Percentiles rank a stretch among this genome's conserved stretches.
Evolutionary conservation across 1,140 invertebrate genomes (phyloP).

Genomic region (Spodoptera litura): DNA sequence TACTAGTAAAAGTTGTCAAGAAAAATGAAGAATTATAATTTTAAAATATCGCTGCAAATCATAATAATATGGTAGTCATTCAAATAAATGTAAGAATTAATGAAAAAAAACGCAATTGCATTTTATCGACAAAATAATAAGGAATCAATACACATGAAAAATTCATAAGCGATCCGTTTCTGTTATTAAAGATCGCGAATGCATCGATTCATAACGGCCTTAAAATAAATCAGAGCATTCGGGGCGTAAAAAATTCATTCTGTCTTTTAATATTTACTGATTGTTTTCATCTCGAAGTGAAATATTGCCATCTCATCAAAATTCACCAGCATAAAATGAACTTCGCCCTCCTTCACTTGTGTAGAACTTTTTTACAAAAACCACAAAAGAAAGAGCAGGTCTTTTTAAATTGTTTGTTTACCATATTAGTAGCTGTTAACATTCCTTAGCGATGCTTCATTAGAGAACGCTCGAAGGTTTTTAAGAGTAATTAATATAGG

Average conservation of each 20-base stretch:
- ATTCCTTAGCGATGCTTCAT: slow-evolving; percentile 61
- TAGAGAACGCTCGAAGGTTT: slow-evolving; percentile 58
- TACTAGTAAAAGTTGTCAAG: too few relatives aligned
- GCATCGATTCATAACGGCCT: slow-evolving; percentile 33
- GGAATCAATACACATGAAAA: slow-evolving; percentile 38
- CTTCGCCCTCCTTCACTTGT: neutral
- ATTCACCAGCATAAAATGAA: slow-evolving; percentile 47
- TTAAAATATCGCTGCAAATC: neutral
- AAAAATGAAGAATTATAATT: too few relatives aligned
- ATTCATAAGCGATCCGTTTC: slow-evolving; percentile 36
- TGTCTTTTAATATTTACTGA: slow-evolving; percentile 61
- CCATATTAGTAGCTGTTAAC: slow-evolving; percentile 60
- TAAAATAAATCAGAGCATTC: slow-evolving; percentile 58
- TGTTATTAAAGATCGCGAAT: slow-evolving; percentile 41
- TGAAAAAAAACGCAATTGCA: slow-evolving; percentile 15
- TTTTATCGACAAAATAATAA: slow-evolving; percentile 26
- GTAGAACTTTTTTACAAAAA: neutral
- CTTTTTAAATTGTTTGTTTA: slow-evolving; percentile 49
- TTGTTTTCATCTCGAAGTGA: slow-evolving; percentile 60
- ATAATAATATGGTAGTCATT: neutral
- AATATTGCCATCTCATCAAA: slow-evolving; percentile 53
- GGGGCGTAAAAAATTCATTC: slow-evolving; percentile 60
- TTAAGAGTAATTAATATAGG: slow-evolving; percentile 55
- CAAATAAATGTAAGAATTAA: neutral
- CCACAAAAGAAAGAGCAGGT: neutral